Conservation (phyloP, 1,140 invertebrate species). For the Sitobion miscanthi region DNA sequence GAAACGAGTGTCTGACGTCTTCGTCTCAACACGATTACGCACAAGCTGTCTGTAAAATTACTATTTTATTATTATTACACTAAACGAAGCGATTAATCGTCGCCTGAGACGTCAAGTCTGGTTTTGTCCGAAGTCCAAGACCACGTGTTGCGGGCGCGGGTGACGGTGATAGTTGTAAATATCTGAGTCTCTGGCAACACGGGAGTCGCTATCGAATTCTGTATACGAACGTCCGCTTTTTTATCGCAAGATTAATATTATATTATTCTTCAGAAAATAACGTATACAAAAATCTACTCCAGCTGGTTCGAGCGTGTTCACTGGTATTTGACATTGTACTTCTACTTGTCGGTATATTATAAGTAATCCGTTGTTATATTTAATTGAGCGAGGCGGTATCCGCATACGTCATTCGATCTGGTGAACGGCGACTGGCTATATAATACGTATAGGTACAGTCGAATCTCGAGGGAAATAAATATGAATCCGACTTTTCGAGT, state of each 20-base stretch:
- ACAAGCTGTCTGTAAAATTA: background rate
- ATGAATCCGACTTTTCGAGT: too few relatives aligned
- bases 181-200: background rate
- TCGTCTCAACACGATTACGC: background rate
- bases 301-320: background rate
- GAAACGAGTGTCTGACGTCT: background rate
- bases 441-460: too few relatives aligned
- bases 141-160: background rate
- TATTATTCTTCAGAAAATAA: background rate
- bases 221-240: background rate
- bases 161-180: too few relatives aligned
- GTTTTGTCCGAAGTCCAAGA: background rate
- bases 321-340: background rate
- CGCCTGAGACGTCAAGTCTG: background rate
- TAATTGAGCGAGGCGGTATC: background rate
- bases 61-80: background rate
- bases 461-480: too few relatives aligned
- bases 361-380: background rate
- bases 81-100: constrained; percentile 10
- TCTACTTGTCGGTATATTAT: background rate
- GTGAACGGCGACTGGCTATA: background rate
- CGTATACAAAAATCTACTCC: background rate
- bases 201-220: background rate
- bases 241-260: background rate
- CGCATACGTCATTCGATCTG: background rate